Evolutionary conservation across 2,113 vertebrate species (phyloP), one percentile per base, ranked within the genome.

Genomic region (Falcunculus frontatus): DNA sequence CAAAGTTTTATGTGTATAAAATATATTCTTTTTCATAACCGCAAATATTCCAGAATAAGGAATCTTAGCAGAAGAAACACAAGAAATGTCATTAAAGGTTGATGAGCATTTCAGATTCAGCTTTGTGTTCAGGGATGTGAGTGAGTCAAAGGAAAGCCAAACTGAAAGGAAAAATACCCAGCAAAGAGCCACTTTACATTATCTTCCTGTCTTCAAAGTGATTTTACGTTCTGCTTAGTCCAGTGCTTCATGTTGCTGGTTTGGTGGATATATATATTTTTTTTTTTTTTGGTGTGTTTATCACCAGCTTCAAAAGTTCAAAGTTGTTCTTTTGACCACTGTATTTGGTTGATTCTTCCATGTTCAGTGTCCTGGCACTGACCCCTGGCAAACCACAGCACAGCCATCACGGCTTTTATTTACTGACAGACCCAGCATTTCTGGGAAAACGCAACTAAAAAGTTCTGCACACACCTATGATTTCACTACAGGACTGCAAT

Each of bases 91-190:
- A 72, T 97, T 83, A 96, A 96, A 96, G 73, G 67, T 85, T 89
- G 93, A 97, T 89, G 90, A 96, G 87, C 8, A 75, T 96, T 97
- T 97, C 82, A 65, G 88, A 86, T 96, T 97, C 94, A 89, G 82
- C 87, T 97, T 89, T 95, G 60, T 47, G 72, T 50, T 79, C 59
- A 70, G 64, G 27, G 52, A 77, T 16, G 9, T 39, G 44, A 1
- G 1, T 6, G 52, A 97, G 80, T 81, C 78, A 87, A 97, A 84
- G 70, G 78, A 93, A 95, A 95, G 70, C 49, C 89, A 97, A 94
- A 95, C 72, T 77, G 76, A 85, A 80, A 96, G 74, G 91, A 93
- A 92, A 95, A 95, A 47, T 14, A 76, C 35, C 49, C 92, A 97
- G 91, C 63, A 88, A 69, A 96, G 69, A 92, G 67, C 41, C 79